Conservation (phyloP, 1,140 invertebrate genomes). For the Belonocnema kinseyi region DNA sequence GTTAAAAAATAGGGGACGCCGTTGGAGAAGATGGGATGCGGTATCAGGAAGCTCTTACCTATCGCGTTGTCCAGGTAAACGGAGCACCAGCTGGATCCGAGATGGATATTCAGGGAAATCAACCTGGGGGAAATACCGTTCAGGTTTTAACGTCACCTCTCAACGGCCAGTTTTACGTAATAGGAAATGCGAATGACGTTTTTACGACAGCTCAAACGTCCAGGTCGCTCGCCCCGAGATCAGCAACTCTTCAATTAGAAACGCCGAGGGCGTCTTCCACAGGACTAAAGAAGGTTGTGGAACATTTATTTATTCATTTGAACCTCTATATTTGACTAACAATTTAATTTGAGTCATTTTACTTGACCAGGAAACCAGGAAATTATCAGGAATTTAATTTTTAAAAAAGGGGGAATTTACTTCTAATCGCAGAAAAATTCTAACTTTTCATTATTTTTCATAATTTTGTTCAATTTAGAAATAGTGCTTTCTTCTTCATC, state of each 20-base stretch:
- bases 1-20: slow-evolving; percentile 57
- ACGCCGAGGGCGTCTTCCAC: slow-evolving; percentile 66
- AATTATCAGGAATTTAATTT: too few species aligned
- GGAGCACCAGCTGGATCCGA: slow-evolving; percentile 64
- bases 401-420: too few species aligned
- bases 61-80: slow-evolving; percentile 73
- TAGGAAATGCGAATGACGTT: slow-evolving; percentile 77
- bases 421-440: too few species aligned
- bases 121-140: slow-evolving; percentile 67
- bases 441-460: too few species aligned
- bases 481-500: too few species aligned
- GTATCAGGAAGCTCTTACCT: slow-evolving; percentile 70
- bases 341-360: neutral
- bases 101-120: slow-evolving; percentile 69
- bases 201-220: slow-evolving; percentile 74
- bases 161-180: slow-evolving; percentile 78
- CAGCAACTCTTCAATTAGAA: slow-evolving; percentile 74
- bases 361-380: neutral
- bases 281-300: slow-evolving; percentile 75
- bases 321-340: neutral
- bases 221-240: slow-evolving; percentile 75
- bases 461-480: too few species aligned
- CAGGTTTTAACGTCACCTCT: slow-evolving; percentile 72
- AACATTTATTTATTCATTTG: too few species aligned
- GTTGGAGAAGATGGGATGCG: slow-evolving; percentile 69